Conservation (phyloP, 2,888 invertebrate genomes). For the Amiota communis region DNA sequence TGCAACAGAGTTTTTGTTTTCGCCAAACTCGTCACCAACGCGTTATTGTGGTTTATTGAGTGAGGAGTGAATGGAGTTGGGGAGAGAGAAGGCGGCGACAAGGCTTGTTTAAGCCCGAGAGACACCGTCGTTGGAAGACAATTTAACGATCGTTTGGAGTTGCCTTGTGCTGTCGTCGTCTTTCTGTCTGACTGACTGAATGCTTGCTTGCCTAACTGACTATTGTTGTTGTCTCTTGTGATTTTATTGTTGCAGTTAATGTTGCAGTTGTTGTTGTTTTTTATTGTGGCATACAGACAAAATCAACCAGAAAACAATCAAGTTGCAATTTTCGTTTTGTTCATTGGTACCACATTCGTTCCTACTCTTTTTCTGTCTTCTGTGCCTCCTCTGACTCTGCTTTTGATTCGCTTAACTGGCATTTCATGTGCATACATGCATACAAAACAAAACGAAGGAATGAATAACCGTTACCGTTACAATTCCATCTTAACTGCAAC, state of each 20-base stretch:
- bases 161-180: background rate
- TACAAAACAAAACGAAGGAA: conserved; percentile 43
- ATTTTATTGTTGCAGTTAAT: too few species aligned
- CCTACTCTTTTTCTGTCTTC: background rate
- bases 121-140: background rate
- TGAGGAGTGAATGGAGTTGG: background rate
- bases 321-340: conserved; percentile 25
- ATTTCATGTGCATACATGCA: conserved; percentile 51
- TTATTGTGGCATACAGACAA: background rate
- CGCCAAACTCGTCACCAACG: background rate
- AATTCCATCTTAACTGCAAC: conserved; percentile 42
- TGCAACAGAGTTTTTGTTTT: conserved; percentile 6
- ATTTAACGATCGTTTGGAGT: background rate
- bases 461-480: conserved; percentile 57
- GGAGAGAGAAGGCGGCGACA: background rate
- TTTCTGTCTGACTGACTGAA: background rate
- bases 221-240: too few species aligned
- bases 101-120: background rate
- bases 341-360: background rate
- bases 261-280: too few species aligned
- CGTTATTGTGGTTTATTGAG: background rate
- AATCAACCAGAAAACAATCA: conserved; percentile 27
- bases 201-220: background rate
- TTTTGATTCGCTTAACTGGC: conserved; percentile 49
- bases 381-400: background rate